Evolutionary conservation across 1,140 invertebrate species (phyloP).

Genomic region (Phenacoccus solenopsis): DNA sequence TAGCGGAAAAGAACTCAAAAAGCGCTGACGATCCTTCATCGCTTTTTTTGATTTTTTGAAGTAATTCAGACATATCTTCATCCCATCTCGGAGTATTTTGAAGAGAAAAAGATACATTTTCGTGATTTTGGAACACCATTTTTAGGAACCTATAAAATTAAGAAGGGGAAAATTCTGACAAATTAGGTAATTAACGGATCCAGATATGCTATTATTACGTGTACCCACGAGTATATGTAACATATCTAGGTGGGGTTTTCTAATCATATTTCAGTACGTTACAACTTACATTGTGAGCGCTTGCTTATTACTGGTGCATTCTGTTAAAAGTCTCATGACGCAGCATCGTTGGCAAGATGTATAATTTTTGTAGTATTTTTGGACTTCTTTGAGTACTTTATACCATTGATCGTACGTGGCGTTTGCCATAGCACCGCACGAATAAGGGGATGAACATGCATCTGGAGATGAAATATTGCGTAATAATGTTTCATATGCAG

Average conservation of each 20-base stretch:
- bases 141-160: neutral
- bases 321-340: neutral
- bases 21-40: neutral
- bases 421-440: neutral
- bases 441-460: neutral
- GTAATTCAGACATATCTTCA: neutral
- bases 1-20: neutral
- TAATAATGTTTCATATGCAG: neutral
- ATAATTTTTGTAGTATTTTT: neutral
- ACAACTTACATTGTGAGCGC: neutral
- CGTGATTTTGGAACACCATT: neutral
- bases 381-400: neutral
- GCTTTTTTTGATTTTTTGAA: neutral
- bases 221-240: no score
- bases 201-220: no score
- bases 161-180: no score
- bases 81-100: neutral
- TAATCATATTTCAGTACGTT: no score
- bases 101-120: neutral
- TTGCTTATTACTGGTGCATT: neutral
- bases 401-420: neutral
- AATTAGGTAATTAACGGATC: no score
- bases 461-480: neutral
- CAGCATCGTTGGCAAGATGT: neutral
- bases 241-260: no score